Evolutionary conservation across 1,140 invertebrate species (phyloP), one percentile per base, ranked within the genome.

Genomic region (Lepidurus arcticus): DNA sequence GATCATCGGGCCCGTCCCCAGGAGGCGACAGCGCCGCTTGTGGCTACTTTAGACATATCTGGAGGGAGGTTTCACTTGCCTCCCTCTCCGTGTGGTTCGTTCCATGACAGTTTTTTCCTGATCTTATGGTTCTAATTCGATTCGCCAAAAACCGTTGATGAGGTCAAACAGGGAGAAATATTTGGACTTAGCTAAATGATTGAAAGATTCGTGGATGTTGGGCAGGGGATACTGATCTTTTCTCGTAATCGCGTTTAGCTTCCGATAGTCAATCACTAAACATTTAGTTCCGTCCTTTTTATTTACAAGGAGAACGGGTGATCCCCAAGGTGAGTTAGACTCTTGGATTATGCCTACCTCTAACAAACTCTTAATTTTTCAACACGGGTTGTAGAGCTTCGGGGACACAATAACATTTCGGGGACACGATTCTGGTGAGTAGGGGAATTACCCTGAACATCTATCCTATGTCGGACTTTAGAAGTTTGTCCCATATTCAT

Each of bases 161-260:
- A 86, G 74, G 82, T 88, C 85, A 4, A 88, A 76, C 0, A 82
- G 81, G 1, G 83, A 81, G 78, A 88, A 87, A 73, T 82, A 83
- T 45, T 80, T 80, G 5, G 83, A 79, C 1, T 82, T 82, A 13
- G 80, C 81, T 44, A 88, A 73, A 10, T 79, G 79, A 77, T 85
- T 83, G 11, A 88, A 80, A n/a, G 82, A 84, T n/a, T 86, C 84
- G 21, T 85, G 83, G n/a, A 88, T 85, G 8, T 82, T 81, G 10
- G 87, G 87, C 10, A 89, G 77, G 0, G 88, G 87, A 80, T 83
- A 88, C 24, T 79, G 79, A 78, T 88, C 85, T 74, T 81, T 76
- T 44, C 81, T 82, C 0, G 85, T 88, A 4, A 83, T 76, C 0
- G 34, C n/a, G 80, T 88, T 88, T 6, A 86, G 74, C 21, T 76